A percentile compares a stretch with the other conserved stretches of the same genome.
Evolutionary conservation across 2,888 invertebrate species (phyloP).

Genomic region (Tribolium freemani): DNA sequence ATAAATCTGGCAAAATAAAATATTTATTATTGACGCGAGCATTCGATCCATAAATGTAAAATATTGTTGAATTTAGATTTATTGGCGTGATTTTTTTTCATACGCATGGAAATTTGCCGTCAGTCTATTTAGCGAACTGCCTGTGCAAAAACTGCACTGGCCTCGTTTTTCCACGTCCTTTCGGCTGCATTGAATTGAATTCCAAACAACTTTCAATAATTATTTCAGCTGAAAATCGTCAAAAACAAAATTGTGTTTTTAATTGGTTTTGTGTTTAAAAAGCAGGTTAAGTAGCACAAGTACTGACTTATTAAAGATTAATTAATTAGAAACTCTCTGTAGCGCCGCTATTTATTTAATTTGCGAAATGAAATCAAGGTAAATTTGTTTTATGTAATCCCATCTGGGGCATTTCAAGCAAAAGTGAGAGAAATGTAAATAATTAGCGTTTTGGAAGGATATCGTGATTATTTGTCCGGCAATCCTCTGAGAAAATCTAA

Average conservation of each 20-base stretch:
- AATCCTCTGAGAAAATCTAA: slow-evolving; percentile 39
- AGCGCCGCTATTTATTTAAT: slow-evolving; percentile 21
- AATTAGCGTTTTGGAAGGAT: slow-evolving; percentile 43
- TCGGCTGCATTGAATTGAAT: slow-evolving; percentile 18
- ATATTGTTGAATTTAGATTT: slow-evolving; percentile 50
- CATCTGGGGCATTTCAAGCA: neutral
- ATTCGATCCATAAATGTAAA: slow-evolving; percentile 52
- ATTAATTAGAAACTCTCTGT: slow-evolving; percentile 12
- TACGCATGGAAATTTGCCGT: slow-evolving; percentile 40
- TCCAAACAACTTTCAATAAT: slow-evolving; percentile 21
- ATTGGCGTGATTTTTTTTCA: slow-evolving; percentile 43
- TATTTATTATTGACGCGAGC: slow-evolving; percentile 51
- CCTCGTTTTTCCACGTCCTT: slow-evolving; percentile 24
- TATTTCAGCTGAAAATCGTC: slow-evolving; percentile 13
- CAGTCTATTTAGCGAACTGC: slow-evolving; percentile 16
- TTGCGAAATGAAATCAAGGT: slow-evolving; percentile 20
- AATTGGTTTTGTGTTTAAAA: slow-evolving; percentile 9
- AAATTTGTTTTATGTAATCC: slow-evolving; percentile 28
- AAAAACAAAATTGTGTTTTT: slow-evolving; percentile 12
- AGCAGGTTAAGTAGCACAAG: neutral
- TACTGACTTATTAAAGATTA: slow-evolving; percentile 14
- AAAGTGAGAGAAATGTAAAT: slow-evolving; percentile 35
- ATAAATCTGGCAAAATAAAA: slow-evolving; percentile 49
- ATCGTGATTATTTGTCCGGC: slow-evolving; percentile 42
- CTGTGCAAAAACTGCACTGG: slow-evolving; percentile 24